Evolutionary conservation across 2,888 invertebrate species (phyloP).

Genomic region (Zygothrica quintamaculata): DNA sequence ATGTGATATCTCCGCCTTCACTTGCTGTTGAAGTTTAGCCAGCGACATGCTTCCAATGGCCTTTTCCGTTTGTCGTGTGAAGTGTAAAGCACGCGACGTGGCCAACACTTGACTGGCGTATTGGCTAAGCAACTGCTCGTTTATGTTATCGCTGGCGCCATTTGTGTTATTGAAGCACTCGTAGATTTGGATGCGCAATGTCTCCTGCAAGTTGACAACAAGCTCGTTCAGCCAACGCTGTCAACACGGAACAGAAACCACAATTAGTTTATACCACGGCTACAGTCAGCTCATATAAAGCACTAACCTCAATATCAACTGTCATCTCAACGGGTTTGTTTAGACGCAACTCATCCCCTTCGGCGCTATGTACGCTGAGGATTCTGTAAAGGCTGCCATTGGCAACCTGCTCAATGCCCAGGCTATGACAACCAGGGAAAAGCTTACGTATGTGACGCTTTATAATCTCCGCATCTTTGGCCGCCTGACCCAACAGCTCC

Average conservation of each 20-base stretch:
- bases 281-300: not conserved
- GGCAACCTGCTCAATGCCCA: constrained; percentile 86
- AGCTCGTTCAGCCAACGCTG: constrained; percentile 86
- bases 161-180: constrained; percentile 84
- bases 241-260: not conserved
- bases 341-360: constrained; percentile 82
- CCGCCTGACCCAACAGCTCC: constrained; percentile 96
- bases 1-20: constrained; percentile 84
- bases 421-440: constrained; percentile 94
- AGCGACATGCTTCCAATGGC: constrained; percentile 89
- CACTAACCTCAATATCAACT: constrained; percentile 82
- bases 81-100: constrained; percentile 92
- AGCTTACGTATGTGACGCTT: constrained; percentile 98
- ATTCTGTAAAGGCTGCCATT: constrained; percentile 68
- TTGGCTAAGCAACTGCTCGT: constrained; percentile 85
- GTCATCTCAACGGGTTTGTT: constrained; percentile 79
- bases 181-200: constrained; percentile 89
- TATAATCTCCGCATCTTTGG: constrained; percentile 92
- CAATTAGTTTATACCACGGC: not conserved
- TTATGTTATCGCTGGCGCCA: constrained; percentile 76
- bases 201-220: constrained; percentile 92
- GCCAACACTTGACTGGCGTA: constrained; percentile 90
- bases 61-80: constrained; percentile 93
- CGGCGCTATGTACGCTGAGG: constrained; percentile 86
- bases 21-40: constrained; percentile 85